Evolutionary conservation across 2,888 invertebrate genomes (phyloP).

Genomic region (Aproaerema taeniolella): DNA sequence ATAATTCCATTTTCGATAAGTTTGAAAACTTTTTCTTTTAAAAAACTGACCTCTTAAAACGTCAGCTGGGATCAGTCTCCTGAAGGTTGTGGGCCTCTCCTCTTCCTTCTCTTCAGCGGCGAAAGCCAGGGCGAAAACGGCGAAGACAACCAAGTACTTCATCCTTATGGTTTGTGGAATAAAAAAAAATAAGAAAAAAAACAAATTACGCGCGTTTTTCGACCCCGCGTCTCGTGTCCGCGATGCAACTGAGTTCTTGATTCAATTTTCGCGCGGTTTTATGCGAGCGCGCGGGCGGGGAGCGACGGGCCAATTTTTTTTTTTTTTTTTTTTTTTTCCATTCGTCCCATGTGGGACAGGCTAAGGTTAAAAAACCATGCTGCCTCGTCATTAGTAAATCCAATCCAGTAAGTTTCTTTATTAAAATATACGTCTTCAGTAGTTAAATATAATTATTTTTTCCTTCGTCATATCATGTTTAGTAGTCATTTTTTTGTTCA

Average conservation of each 20-base stretch:
- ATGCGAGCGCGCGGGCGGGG: slow-evolving; percentile 48
- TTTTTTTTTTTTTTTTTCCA: too few relatives aligned
- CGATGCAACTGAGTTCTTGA: slow-evolving; percentile 58
- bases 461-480: too few relatives aligned
- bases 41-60: slow-evolving; percentile 88
- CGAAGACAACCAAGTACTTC: slow-evolving; percentile 74
- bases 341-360: too few relatives aligned
- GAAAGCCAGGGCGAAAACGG: slow-evolving; percentile 72
- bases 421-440: too few relatives aligned
- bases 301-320: slow-evolving; percentile 57
- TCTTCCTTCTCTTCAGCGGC: slow-evolving; percentile 76
- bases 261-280: slow-evolving; percentile 53
- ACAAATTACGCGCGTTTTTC: slow-evolving; percentile 40
- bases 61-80: slow-evolving; percentile 91
- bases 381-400: too few relatives aligned
- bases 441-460: too few relatives aligned
- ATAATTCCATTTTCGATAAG: too few relatives aligned
- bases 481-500: too few relatives aligned
- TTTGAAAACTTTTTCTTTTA: too few relatives aligned
- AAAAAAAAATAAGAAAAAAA: slow-evolving; percentile 25
- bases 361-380: too few relatives aligned
- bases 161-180: slow-evolving; percentile 56
- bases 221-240: slow-evolving; percentile 46
- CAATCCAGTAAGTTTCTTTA: too few relatives aligned
- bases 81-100: slow-evolving; percentile 84